These are phyloP conservation scores for Melanotaenia nigrans DNA, from an alignment of 2,797 vertebrate genomes.

Conservation along the genomic window DNA sequence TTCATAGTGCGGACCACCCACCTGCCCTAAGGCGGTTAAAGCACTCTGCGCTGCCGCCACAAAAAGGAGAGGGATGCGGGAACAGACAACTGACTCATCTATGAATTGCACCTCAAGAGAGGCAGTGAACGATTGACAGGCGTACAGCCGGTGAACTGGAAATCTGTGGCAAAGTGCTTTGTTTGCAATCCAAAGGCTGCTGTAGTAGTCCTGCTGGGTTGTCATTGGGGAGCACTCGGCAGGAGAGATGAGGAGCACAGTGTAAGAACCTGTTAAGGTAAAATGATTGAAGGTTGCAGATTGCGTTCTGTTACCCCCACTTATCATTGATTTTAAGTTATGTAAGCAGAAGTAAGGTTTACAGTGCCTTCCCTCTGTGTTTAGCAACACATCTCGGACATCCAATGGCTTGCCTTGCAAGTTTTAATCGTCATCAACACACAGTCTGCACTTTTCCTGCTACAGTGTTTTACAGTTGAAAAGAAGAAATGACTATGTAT, in stretches of 20 bases:
- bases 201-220: slow-evolving; percentile 53
- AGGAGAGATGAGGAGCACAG: slow-evolving; percentile 10
- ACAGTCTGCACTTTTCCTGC: slow-evolving; percentile 14
- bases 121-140: slow-evolving; percentile 71
- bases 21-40: slow-evolving; percentile 74
- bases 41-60: slow-evolving; percentile 74
- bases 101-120: slow-evolving; percentile 76
- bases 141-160: slow-evolving; percentile 74
- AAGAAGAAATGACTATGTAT: slow-evolving; percentile 6
- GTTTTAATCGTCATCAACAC: neutral
- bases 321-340: slow-evolving; percentile 35
- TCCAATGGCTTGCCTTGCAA: neutral
- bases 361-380: neutral
- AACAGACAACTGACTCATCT: slow-evolving; percentile 76
- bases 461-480: slow-evolving; percentile 8
- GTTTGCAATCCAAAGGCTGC: slow-evolving; percentile 61
- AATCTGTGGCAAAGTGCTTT: slow-evolving; percentile 73
- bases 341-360: slow-evolving; percentile 12
- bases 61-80: slow-evolving; percentile 68
- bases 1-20: slow-evolving; percentile 58
- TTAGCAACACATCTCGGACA: slow-evolving; percentile 11
- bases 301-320: slow-evolving; percentile 7
- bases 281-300: slow-evolving; percentile 42
- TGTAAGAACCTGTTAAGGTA: slow-evolving; percentile 21
- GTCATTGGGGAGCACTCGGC: slow-evolving; percentile 29